Conservation (phyloP, 2,113 vertebrate species). For the Lanius ludovicianus region DNA sequence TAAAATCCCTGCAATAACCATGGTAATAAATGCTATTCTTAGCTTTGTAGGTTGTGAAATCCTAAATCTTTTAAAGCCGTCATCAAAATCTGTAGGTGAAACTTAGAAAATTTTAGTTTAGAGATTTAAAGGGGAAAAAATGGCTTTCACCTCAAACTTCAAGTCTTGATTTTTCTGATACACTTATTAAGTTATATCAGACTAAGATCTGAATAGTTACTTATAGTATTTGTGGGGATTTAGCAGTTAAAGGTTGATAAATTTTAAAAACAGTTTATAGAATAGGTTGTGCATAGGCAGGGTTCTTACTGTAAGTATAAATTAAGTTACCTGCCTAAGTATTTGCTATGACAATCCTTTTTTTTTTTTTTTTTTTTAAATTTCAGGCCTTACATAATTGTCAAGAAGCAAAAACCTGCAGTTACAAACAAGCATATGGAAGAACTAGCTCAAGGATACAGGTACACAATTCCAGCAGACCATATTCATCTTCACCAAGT, state of each 20-base stretch:
- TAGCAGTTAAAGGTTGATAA: not conserved
- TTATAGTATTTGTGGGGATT: not conserved
- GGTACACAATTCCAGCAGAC: constrained; percentile 67
- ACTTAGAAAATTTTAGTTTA: not conserved
- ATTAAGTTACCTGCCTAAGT: not conserved
- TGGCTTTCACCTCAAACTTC: not conserved
- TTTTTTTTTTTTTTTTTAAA: not conserved
- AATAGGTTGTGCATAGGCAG: not conserved
- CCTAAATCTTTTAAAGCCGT: not conserved
- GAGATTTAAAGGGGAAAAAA: not conserved
- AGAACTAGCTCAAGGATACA: constrained; percentile 96
- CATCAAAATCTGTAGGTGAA: not conserved
- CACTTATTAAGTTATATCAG: not conserved
- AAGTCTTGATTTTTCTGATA: not conserved
- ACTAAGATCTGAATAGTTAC: not conserved
- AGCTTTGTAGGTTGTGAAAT: not conserved
- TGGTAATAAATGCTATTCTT: not conserved
- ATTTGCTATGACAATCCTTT: not conserved
- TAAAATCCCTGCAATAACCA: not conserved
- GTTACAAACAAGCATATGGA: constrained; percentile 96
- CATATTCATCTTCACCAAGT: not conserved
- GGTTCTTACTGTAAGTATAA: not conserved
- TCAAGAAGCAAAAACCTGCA: constrained; percentile 91
- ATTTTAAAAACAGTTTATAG: not conserved
- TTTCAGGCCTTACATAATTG: constrained; percentile 93